These are phyloP conservation scores for Hypercompe scribonia DNA, from an alignment of 2,888 invertebrate genomes.

Conservation along the genomic window DNA sequence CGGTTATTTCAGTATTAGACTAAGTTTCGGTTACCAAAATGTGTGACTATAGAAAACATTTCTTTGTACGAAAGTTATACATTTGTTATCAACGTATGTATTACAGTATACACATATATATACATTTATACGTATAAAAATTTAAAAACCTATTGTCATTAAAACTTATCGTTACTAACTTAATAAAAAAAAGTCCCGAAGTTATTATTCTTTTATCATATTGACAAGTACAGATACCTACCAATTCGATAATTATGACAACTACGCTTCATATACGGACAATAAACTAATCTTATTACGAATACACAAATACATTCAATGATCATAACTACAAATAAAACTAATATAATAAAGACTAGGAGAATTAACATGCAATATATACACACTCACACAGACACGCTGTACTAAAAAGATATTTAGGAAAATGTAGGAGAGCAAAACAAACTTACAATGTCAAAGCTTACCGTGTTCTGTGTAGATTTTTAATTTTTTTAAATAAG, in stretches of 20 bases:
- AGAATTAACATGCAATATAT: constrained; percentile 8
- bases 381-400: too few species aligned
- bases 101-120: too few species aligned
- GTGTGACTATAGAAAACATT: neutral
- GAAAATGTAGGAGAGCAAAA: neutral
- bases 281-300: neutral
- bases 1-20: neutral
- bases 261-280: neutral
- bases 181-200: neutral
- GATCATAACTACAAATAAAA: constrained; percentile 4
- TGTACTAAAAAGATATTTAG: neutral
- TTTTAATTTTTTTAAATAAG: neutral
- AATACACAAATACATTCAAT: constrained; percentile 17
- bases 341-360: neutral
- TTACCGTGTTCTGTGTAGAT: neutral
- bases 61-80: neutral
- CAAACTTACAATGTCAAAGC: neutral
- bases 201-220: neutral
- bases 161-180: neutral
- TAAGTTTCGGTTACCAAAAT: too few species aligned
- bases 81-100: neutral
- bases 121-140: too few species aligned
- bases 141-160: too few species aligned
- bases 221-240: too few species aligned
- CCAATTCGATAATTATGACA: neutral